Evolutionary conservation across 1,140 invertebrate species (phyloP).

Genomic region (Hypothenemus hampei): DNA sequence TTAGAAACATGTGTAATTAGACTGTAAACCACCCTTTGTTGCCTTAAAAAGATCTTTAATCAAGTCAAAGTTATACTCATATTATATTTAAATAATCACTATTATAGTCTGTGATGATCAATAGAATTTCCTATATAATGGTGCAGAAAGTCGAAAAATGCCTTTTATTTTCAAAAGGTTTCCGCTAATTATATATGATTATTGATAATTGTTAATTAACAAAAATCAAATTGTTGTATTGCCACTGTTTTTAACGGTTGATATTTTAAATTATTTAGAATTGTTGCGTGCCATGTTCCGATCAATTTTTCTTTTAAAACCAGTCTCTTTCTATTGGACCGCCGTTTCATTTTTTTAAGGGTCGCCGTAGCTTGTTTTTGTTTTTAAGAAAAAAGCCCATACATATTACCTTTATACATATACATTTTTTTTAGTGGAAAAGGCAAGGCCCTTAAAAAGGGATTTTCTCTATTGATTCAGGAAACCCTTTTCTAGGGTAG

Average conservation of each 20-base stretch:
- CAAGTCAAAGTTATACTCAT: no score
- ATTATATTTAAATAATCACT: no score
- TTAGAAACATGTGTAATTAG: background rate
- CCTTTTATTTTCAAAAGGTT: constrained; percentile 9
- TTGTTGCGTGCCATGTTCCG: constrained; percentile 7
- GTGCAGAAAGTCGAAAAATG: background rate
- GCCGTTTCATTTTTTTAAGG: background rate
- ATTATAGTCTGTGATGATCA: constrained; percentile 21
- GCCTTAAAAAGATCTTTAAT: constrained; percentile 1
- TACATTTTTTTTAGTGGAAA: background rate
- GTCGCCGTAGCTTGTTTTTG: background rate
- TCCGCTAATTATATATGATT: background rate
- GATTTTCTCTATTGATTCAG: background rate
- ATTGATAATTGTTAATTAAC: background rate
- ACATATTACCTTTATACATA: background rate
- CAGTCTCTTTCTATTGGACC: background rate
- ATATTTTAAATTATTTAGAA: constrained; percentile 1
- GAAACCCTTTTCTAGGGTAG: background rate
- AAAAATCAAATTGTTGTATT: background rate
- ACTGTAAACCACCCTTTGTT: background rate
- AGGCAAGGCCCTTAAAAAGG: background rate
- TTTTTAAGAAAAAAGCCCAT: background rate
- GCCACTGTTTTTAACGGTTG: constrained; percentile 2
- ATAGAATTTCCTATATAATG: constrained; percentile 1
- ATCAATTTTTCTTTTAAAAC: background rate